phyloP scores from a whole-genome alignment of 2,797 vertebrate species.

The Gallinago stenura region DNA sequence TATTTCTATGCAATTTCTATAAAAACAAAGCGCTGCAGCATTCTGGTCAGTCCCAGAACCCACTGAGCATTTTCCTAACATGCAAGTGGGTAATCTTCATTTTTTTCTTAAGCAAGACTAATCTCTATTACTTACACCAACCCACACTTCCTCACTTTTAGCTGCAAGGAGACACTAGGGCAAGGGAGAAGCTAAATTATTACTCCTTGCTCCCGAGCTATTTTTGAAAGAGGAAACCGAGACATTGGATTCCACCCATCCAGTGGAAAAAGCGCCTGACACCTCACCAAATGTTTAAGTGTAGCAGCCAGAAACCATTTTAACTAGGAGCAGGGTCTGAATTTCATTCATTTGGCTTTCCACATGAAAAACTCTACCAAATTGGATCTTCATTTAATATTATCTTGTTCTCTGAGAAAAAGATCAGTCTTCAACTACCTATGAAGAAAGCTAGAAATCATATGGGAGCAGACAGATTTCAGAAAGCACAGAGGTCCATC shows the following conservation, averaged over 20 bases:
- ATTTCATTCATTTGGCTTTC: not conserved
- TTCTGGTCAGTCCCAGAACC: not conserved
- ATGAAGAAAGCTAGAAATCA: not conserved
- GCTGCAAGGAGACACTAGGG: not conserved
- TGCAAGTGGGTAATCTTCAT: not conserved
- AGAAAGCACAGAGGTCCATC: not conserved
- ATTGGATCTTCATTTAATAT: not conserved
- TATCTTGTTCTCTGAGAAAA: not conserved
- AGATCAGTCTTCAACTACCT: not conserved
- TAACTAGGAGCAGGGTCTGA: not conserved
- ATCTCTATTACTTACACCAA: not conserved
- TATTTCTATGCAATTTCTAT: not conserved
- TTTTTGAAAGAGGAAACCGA: not conserved
- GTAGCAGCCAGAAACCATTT: not conserved
- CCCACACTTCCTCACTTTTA: not conserved
- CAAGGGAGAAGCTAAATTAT: not conserved
- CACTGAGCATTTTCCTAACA: not conserved
- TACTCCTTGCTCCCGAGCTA: not conserved
- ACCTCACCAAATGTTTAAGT: not conserved
- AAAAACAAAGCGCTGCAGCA: not conserved
- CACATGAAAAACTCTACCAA: not conserved
- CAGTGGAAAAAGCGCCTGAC: not conserved
- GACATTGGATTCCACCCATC: not conserved
- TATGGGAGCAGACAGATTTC: not conserved
- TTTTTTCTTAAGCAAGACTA: not conserved